Conservation (phyloP, 2,797 vertebrate species). For the Darevskia mixta region DNA sequence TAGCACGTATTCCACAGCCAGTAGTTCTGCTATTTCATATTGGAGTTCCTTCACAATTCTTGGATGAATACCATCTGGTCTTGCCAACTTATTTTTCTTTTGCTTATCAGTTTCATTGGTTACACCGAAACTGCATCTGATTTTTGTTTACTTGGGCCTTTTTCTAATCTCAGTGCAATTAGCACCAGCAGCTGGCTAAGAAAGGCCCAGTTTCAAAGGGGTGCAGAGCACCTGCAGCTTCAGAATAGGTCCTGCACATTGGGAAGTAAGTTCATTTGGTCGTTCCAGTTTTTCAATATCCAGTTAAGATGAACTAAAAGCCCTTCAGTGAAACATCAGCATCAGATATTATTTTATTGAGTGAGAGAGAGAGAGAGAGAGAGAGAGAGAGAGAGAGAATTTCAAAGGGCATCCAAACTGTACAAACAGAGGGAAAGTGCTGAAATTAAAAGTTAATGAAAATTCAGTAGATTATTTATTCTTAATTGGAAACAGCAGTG, state of each 20-base stretch:
- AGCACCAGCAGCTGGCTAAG: conserved; percentile 32
- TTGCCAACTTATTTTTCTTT: conserved; percentile 28
- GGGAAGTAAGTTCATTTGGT: background rate
- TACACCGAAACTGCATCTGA: background rate
- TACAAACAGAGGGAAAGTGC: conserved; percentile 23
- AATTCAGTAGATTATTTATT: conserved; percentile 45
- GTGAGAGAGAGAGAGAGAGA: background rate
- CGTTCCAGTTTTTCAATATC: background rate
- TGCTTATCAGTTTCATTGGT: conserved; percentile 44
- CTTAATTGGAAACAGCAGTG: conserved; percentile 41
- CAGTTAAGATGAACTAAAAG: conserved; percentile 38
- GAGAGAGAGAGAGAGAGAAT: background rate
- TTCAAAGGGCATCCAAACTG: conserved; percentile 21
- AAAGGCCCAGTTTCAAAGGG: conserved; percentile 6
- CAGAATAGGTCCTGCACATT: background rate
- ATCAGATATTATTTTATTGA: conserved; percentile 22
- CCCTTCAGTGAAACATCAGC: conserved; percentile 31
- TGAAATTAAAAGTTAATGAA: conserved; percentile 56
- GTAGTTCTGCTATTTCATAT: conserved; percentile 19
- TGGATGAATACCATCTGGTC: conserved; percentile 26
- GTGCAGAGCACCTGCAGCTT: background rate
- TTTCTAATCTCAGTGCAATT: conserved; percentile 49
- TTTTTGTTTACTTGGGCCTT: conserved; percentile 37
- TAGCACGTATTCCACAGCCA: conserved; percentile 4
- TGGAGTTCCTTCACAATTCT: conserved; percentile 10